Evolutionary conservation across 2,797 vertebrate species (phyloP), one percentile per base, ranked within the genome.

Genomic region (Lagorchestes hirsutus): DNA sequence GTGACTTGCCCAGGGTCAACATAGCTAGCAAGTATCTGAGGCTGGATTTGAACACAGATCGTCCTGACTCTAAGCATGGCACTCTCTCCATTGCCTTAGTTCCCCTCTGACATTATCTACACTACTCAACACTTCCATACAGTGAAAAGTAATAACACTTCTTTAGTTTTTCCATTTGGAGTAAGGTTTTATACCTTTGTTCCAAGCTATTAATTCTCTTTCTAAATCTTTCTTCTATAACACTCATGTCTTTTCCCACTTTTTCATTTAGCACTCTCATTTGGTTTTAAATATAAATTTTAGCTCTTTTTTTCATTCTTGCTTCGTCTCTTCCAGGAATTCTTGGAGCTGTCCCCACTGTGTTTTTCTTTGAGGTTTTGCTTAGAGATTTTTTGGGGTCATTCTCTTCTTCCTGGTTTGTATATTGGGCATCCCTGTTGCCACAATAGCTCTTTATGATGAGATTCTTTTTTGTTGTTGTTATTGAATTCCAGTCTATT

Each of bases 71-170:
- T 10, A 87, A 50, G 13, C 31, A 34, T 4, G 1, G 59, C 9
- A 27, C 9, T 50, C 40, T 13, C 40, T 87, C 4, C 22, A 46
- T 46, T 27, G 18, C 40, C 22, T 50, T 24, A 27, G 24, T 50
- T 10, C 50, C 22, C 74, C 22, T 74, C 34, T 82, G 18, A 82
- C 46, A 46, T 46, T 82, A 18, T 10, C 67, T 82, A 40, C 24
- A 24, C 18, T 87, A 27, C 40, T 87, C 74, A 27, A 27, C 4
- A 87, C 9, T 87, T 46, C 52, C 55, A 56, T 11, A 57, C 62
- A 52, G 55, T 6, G 56, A 92, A 55, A 54, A 46, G 90, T 87
- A 92, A 87, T 52, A 92, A 95, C 58, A 93, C 50, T 93, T 94
- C 87, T 46, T 50, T 87, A 87, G 40, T 87, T 50, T 87, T 87